A percentile compares a stretch with the other conserved stretches of the same genome.
These are phyloP conservation scores for Bombylius discolor DNA, from an alignment of 2,888 invertebrate species.

Conservation along the genomic window DNA sequence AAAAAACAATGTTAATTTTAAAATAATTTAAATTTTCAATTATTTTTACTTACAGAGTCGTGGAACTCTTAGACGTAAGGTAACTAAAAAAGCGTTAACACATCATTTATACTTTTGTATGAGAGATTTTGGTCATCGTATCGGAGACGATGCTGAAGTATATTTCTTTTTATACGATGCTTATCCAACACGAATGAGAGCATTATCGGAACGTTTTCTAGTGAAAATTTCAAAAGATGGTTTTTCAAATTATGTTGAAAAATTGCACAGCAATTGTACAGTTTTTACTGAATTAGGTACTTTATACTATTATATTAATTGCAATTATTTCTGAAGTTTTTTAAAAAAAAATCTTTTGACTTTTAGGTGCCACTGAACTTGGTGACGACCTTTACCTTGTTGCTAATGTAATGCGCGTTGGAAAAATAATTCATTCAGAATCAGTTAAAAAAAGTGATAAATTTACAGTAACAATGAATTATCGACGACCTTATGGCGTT, in stretches of 20 bases:
- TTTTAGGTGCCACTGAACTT: slow-evolving; percentile 64
- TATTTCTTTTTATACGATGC: slow-evolving; percentile 74
- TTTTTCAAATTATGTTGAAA: slow-evolving; percentile 77
- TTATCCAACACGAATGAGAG: slow-evolving; percentile 52
- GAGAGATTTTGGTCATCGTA: slow-evolving; percentile 76
- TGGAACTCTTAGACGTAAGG: slow-evolving; percentile 33
- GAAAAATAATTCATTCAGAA: slow-evolving; percentile 54
- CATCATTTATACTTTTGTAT: slow-evolving; percentile 78
- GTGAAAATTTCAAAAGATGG: slow-evolving; percentile 82
- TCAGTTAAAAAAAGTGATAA: slow-evolving; percentile 34
- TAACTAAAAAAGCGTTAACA: slow-evolving; percentile 39
- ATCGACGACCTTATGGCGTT: slow-evolving; percentile 73
- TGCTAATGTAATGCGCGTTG: slow-evolving; percentile 80
- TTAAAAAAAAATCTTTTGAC: background rate
- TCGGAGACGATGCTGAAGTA: slow-evolving; percentile 81
- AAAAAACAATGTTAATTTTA: too few species aligned
- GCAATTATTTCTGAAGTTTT: background rate
- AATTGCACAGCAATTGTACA: slow-evolving; percentile 75
- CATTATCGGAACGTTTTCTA: slow-evolving; percentile 78
- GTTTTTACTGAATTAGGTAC: slow-evolving; percentile 63
- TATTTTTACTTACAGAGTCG: slow-evolving; percentile 26
- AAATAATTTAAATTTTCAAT: background rate
- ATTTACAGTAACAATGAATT: slow-evolving; percentile 30
- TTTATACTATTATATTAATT: background rate
- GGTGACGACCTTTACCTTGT: slow-evolving; percentile 76